Percentiles rank a stretch among this genome's conserved stretches.
Evolutionary conservation across 2,888 invertebrate species (phyloP).

Genomic region (Dynastes hyllus): DNA sequence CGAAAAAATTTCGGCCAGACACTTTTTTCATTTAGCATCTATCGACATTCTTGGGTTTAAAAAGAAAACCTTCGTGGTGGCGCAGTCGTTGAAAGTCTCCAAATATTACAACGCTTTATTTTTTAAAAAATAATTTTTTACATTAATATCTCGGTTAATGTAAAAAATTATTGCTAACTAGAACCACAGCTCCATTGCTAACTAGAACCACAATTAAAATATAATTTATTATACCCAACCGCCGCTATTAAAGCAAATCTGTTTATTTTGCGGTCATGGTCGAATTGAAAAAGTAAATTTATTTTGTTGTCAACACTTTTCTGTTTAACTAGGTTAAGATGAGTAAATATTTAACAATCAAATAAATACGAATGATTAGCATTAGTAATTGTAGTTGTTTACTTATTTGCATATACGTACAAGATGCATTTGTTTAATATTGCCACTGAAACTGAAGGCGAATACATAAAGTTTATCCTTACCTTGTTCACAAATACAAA

Average conservation of each 20-base stretch:
- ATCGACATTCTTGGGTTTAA: too few species aligned
- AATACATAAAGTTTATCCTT: neutral
- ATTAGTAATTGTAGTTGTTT: constrained; percentile 9
- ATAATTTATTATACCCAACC: neutral
- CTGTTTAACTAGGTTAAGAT: constrained; percentile 27
- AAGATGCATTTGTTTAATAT: constrained; percentile 23
- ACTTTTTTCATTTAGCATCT: too few species aligned
- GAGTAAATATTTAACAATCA: constrained; percentile 14
- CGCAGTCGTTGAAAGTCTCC: too few species aligned
- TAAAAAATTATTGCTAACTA: too few species aligned
- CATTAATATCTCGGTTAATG: too few species aligned
- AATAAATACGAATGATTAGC: constrained; percentile 16
- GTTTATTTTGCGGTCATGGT: constrained; percentile 9
- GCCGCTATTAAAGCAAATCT: neutral
- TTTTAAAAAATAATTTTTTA: too few species aligned
- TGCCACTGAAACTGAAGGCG: neutral
- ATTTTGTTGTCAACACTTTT: constrained; percentile 16
- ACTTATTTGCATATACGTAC: neutral
- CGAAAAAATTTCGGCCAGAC: too few species aligned
- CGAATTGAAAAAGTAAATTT: constrained; percentile 26
- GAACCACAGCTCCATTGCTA: neutral
- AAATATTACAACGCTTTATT: too few species aligned
- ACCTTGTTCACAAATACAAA: neutral
- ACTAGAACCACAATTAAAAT: neutral
- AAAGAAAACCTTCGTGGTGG: too few species aligned